Evolutionary conservation across 2,797 vertebrate species (phyloP), one percentile per base, ranked within the genome.

Genomic region (Siniperca undulata): DNA sequence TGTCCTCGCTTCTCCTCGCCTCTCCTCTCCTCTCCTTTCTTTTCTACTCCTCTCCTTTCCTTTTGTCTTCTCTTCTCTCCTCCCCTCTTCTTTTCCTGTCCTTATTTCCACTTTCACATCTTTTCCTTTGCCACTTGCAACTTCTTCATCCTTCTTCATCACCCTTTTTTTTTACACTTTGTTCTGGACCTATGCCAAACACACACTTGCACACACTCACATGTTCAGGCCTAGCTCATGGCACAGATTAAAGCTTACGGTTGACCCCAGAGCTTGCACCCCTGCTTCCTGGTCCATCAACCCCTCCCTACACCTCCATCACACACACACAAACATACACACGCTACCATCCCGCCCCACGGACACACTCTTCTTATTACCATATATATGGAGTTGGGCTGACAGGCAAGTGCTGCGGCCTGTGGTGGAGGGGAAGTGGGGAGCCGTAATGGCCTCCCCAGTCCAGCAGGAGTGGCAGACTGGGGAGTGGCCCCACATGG

Each of bases 201-300:
- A 64, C 71, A 42, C 22, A 72, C 67, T 30, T 38, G 14, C 50
- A n/a, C 36, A 65, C 34, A 53, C 58, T 20, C 38, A 19, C 34
- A 60, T 22, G 3, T 3, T n/a, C 8, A 7, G 38, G 81, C 73
- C 62, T 2, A 53, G 48, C 69, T 79, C 65, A 58, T 53, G 60
- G 52, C 20, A 62, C 34, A 76, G 76, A 82, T 80, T 85, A 80
- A 88, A 87, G 80, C 61, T 76, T 40, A 61, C 27, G 16, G 27
- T 67, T 96, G 96, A 97, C 96, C 84, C 60, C 60, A 55, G 81
- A 82, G 71, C 65, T 94, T 93, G 92, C 94, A 95, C 95, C 95
- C 77, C 94, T 94, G 95, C 95, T 94, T 96, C 94, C 93, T 93
- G 92, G 96, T 94, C 96, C 95, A 96, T 96, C 95, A 94, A 95